Evolutionary conservation across 2,113 vertebrate genomes (phyloP).

Genomic region (Dromaius novaehollandiae): DNA sequence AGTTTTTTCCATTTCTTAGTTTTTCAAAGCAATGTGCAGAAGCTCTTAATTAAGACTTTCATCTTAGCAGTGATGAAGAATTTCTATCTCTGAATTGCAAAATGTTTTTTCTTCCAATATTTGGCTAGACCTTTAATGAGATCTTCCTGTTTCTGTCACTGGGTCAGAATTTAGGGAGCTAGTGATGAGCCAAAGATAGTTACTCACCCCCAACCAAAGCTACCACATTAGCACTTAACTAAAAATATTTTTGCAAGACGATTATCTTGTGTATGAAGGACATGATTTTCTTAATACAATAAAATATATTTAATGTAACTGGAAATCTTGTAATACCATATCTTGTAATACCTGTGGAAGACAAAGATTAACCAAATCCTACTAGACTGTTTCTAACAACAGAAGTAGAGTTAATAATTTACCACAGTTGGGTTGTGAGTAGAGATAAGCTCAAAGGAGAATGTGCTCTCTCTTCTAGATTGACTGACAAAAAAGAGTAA

Average conservation of each 20-base stretch:
- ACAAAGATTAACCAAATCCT: neutral
- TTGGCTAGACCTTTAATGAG: neutral
- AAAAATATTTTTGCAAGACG: neutral
- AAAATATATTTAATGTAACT: neutral
- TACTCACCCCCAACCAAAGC: neutral
- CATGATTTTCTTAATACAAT: neutral
- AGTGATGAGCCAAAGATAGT: neutral
- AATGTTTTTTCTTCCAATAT: constrained; percentile 45
- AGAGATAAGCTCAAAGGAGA: neutral
- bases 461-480: neutral
- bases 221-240: neutral
- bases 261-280: neutral
- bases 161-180: neutral
- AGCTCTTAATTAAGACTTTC: neutral
- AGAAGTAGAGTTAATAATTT: neutral
- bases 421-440: neutral
- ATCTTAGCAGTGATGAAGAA: neutral
- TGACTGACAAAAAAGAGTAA: constrained; percentile 1
- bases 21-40: neutral
- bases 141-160: neutral
- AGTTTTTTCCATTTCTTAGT: neutral
- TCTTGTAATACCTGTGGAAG: neutral
- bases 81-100: neutral
- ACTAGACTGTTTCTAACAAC: neutral
- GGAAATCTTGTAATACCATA: neutral